phyloP scores from a whole-genome alignment of 1,140 invertebrate genomes.

The Penaeus chinensis region DNA sequence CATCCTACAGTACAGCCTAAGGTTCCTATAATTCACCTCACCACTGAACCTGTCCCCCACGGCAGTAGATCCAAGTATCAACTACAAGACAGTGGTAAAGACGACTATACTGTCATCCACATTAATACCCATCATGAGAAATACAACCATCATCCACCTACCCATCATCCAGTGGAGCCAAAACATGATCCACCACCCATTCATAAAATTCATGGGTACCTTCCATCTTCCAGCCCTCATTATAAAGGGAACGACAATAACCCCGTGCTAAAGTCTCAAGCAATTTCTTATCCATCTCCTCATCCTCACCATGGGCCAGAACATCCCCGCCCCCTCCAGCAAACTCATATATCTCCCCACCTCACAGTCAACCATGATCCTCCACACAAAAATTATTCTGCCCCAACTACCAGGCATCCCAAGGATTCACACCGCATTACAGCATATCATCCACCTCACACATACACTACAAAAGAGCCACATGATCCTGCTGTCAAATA shows the following conservation, averaged over 20 bases:
- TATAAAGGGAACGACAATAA: not conserved
- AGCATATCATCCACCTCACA: not conserved
- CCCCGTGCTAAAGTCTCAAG: not conserved
- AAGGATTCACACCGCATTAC: not conserved
- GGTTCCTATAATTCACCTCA: constrained; percentile 19
- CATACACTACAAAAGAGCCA: not conserved
- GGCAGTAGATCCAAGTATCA: not conserved
- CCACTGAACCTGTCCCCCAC: not conserved
- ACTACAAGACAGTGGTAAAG: not conserved
- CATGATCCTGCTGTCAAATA: too few species aligned
- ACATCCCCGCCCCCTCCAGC: not conserved
- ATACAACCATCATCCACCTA: not conserved
- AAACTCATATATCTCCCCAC: not conserved
- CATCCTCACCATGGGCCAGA: too few species aligned
- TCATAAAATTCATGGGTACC: not conserved
- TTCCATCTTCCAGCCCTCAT: constrained; percentile 13
- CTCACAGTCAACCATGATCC: not conserved
- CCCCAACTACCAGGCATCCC: not conserved
- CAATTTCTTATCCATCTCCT: not conserved
- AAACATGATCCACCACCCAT: not conserved
- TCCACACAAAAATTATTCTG: too few species aligned
- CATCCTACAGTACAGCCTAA: not conserved
- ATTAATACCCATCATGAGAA: not conserved
- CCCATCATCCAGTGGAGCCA: not conserved
- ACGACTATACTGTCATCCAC: not conserved